phyloP scores from a whole-genome alignment of 2,797 vertebrate genomes.

The Scolopax rusticola region DNA sequence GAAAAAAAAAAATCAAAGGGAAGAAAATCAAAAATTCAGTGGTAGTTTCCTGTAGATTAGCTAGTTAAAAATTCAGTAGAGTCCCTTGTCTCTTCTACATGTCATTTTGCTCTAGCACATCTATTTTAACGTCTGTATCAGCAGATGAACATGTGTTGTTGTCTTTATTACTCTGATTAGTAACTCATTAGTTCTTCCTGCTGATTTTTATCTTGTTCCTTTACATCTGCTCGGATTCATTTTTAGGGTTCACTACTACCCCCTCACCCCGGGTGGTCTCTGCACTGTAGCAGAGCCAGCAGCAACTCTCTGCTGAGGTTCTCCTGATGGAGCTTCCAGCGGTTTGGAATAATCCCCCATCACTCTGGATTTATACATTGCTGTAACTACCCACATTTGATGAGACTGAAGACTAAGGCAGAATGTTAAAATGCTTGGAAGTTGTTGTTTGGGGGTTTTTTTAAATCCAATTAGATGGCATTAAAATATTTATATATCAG shows the following conservation, averaged over 20 bases:
- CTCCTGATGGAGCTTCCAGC: not conserved
- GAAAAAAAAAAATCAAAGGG: not conserved
- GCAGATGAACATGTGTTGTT: not conserved
- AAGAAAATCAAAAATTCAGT: not conserved
- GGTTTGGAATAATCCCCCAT: not conserved
- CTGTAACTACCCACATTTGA: not conserved
- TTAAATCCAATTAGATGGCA: not conserved
- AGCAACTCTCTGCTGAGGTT: not conserved
- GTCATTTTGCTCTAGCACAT: not conserved
- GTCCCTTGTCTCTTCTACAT: not conserved
- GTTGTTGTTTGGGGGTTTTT: not conserved
- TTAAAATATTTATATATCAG: not conserved
- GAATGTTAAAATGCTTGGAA: not conserved
- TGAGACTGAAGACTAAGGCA: not conserved
- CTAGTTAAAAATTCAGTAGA: not conserved
- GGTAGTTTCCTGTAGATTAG: not conserved
- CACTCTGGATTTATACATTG: not conserved
- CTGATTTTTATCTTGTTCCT: constrained; percentile 5
- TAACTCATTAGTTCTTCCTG: not conserved
- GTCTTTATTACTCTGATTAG: not conserved
- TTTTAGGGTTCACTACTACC: not conserved
- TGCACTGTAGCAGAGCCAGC: not conserved
- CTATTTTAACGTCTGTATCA: not conserved
- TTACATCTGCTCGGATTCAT: not conserved
- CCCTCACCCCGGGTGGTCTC: not conserved